Evolutionary conservation across 2,797 vertebrate genomes (phyloP), one percentile per base, ranked within the genome.

Genomic region (Hafferia zeledoni): DNA sequence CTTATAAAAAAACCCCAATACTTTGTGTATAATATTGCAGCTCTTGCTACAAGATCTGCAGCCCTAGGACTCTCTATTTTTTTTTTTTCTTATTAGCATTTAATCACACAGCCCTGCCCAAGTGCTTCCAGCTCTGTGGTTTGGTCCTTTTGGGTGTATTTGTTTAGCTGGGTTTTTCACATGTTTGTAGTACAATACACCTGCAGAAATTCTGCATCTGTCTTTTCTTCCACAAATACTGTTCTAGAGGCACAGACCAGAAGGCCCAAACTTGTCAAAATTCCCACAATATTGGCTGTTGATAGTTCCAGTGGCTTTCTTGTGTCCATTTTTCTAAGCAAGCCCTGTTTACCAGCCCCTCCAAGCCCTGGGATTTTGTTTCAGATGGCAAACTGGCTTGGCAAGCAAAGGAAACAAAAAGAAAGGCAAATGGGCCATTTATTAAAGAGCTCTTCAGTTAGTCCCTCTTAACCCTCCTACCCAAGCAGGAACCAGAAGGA

Each of bases 331-430:
- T 75, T 52, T 33, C 55, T 27, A 41, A 20, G 16, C 50, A 78
- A 67, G 16, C 9, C 17, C 77, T 52, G 64, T 37, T 41, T 24
- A n/a, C 19, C 5, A 60, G 31, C 33, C 60, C 68, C 44, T 28
- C 9, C 6, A 83, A 77, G 35, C 8, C 47, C 39, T 8, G 15
- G 3, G 35, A 43, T 28, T 79, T 50, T 87, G 33, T 25, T 84
- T 87, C 75, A 63, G 53, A 83, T 53, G 59, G 74, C 75, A 85
- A 86, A 70, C 15, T n/a, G 69, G 44, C 70, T 65, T 75, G 64
- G 82, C 84, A 93, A 64, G 70, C n/a, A 59, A 46, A 79, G 69
- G 28, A 20, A 53, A 64, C 4, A 25, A 41, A 9, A 72, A 37
- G n/a, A 57, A 52, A 70, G 28, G 53, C 70, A 91, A 89, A 50